Evolutionary conservation across 2,888 invertebrate species (phyloP), one percentile per base, ranked within the genome.

Genomic region (Yponomeuta malinellus): DNA sequence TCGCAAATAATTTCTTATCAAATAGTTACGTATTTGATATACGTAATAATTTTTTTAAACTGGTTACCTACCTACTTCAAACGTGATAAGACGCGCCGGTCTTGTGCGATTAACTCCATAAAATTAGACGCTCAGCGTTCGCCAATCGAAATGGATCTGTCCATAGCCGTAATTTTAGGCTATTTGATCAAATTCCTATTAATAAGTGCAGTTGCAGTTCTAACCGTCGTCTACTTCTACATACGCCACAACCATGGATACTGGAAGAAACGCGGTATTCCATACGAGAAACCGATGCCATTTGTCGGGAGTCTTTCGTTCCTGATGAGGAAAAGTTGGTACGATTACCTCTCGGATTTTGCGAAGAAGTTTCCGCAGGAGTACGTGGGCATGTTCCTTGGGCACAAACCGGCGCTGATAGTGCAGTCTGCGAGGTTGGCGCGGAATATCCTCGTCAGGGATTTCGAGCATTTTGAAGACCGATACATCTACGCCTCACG

Each of bases 371-470:
- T 80, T 72, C 81, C 79, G 3, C 72, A 73, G 1, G 86, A 86
- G 64, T 86, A 84, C 71, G 77, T 86, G 0, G 89, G 89, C 67
- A 80, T 87, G 72, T 89, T 78, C 72, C 72, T 89, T 64, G 85
- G 81, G 1, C 81, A 81, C 80, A 80, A 78, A 70, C 89, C 89
- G 2, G 75, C 79, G 0, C 79, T 89, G 2, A 74, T 88, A 71
- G 76, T 89, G 15, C 84, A 89, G 71, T 80, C 83, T 8, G 83
- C 87, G 10, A 86, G 88, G 37, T 78, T 87, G 6, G 86, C 86
- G 0, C 81, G 79, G 59, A 78, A 75, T 70, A 74, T 89, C 23
- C 74, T 89, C 9, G 81, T 81, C 2, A 86, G 84, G 70, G 86
- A 88, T 71, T 78, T 77, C 66, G 83, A 85, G 0, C 73, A 79